These are phyloP conservation scores for Scaptomyza montana DNA, from an alignment of 1,140 invertebrate species.

Conservation along the genomic window DNA sequence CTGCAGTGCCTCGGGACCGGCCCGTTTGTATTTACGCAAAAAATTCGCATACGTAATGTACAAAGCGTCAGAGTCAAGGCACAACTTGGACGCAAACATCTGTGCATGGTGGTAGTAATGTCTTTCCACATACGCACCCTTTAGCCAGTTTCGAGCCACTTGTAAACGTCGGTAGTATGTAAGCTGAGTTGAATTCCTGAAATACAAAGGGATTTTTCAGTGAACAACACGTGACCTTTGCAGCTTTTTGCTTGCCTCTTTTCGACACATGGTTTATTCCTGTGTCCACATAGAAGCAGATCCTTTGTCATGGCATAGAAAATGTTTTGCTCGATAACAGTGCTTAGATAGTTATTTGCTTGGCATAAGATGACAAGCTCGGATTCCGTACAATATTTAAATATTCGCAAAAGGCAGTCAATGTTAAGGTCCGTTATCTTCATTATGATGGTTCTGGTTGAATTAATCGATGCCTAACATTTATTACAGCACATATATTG, in stretches of 20 bases:
- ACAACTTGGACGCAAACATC: constrained; percentile 75
- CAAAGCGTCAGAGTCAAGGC: constrained; percentile 58
- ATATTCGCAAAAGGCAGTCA: constrained; percentile 68
- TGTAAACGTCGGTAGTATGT: constrained; percentile 62
- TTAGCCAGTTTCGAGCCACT: constrained; percentile 69
- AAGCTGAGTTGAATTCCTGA: constrained; percentile 48
- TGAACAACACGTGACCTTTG: too few species aligned
- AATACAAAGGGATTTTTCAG: neutral
- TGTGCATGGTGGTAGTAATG: constrained; percentile 71
- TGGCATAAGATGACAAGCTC: constrained; percentile 60
- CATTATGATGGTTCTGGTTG: constrained; percentile 25
- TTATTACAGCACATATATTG: neutral
- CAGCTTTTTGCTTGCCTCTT: constrained; percentile 44
- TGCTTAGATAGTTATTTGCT: constrained; percentile 42
- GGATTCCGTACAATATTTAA: constrained; percentile 58
- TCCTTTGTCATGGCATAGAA: constrained; percentile 57
- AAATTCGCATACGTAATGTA: constrained; percentile 68
- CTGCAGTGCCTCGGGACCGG: constrained; percentile 50
- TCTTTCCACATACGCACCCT: constrained; percentile 63
- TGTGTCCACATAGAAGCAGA: constrained; percentile 71
- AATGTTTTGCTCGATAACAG: constrained; percentile 61
- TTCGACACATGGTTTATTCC: constrained; percentile 44
- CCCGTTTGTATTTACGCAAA: constrained; percentile 66
- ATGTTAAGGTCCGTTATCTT: constrained; percentile 65
- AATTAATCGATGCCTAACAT: neutral